Evolutionary conservation across 2,113 vertebrate genomes (phyloP), one percentile per base, ranked within the genome.

Genomic region (Reinhardtius hippoglossoides): DNA sequence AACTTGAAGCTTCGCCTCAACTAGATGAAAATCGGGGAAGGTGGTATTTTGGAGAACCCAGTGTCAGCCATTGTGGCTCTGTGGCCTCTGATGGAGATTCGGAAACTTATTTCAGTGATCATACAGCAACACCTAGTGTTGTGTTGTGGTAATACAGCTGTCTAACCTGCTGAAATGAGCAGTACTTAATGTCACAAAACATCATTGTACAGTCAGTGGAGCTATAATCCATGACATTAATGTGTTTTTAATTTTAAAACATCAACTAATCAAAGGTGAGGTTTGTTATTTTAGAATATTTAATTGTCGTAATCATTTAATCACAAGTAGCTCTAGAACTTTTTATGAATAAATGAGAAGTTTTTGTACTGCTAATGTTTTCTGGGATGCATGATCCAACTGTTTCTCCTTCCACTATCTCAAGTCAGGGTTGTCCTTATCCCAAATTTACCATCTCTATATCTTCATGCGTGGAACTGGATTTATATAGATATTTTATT

Each of bases 111-210:
- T 92, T 88, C 63, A 78, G 80, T 94, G 92, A 92, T 95, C 92
- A 89, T 87, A 72, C 87, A 95, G 93, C 93, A 89, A 83, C 94
- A 91, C 92, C 94, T 94, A 94, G 93, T 93, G 95, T 37, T 78
- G 16, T 21, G 20, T 9, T 40, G 67, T 23, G 82, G 88, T 87
- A 94, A 78, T 89, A 79, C 94, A 42, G 10, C 60, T 37, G 61
- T 57, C 10, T 20, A 21, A 80, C 58, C 71, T 14, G 0, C 21
- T 42, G 18, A 59, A 46, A 46, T 20, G 60, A 62, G 63, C 21
- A 4, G 12, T 16, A 3, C 48, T 52, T 18, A 16, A 12, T 58
- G 35, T 61, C 23, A 9, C 21, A 46, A 9, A 70, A 83, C 50
- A 59, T 58, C 15, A 50, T 35, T 27, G 23, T 48, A 42, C 4